Evolutionary conservation across 2,888 invertebrate genomes (phyloP), one percentile per base, ranked within the genome.

Genomic region (Amorpha juglandis): DNA sequence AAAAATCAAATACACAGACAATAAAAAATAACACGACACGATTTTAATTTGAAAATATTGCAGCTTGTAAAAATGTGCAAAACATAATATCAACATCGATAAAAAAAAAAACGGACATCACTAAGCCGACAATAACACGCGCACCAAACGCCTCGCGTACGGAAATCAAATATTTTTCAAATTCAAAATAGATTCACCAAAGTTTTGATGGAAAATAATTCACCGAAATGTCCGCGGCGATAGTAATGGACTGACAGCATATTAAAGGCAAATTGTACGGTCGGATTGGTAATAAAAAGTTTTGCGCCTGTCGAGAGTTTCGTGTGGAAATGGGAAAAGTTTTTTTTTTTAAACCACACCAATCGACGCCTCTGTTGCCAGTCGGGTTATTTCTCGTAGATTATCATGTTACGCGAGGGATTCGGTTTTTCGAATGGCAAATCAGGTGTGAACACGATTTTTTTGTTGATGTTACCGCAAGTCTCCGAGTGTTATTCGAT

Each of bases 321-420:
- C 68, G 74, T 68, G 65, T 72, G 72, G 81, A 89, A 87, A 90
- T 91, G 88, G 88, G 86, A 89, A 89, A 90, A 91, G 84, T 90
- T 90, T 81, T 90, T 90, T 81, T 80, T 82, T 80, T 82, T 77
- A 70, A 83, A 86, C 78, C 81, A 79, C 83, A 86, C 85, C 84
- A 85, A 82, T 83, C 71, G 73, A 77, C 67, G 50, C 42, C 52
- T 71, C 52, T 66, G 70, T 63, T 62, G 62, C 35, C 21, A 35
- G 6, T 66, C 42, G 64, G 1, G 14, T 58, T 64, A 14, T 58
- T 38, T 33, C 51, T 42, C 45, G 45, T 47, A 35, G 64, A 64
- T 53, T 64, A 55, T 64, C 55, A 45, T 64, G 55, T 58, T 48
- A 48, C 48, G 48, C 48, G 55, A 6, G 55, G 55, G 35, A 58